Base-by-base conservation (phyloP, 2,797 vertebrate species). In the Odontamblyopus rebecca region DNA sequence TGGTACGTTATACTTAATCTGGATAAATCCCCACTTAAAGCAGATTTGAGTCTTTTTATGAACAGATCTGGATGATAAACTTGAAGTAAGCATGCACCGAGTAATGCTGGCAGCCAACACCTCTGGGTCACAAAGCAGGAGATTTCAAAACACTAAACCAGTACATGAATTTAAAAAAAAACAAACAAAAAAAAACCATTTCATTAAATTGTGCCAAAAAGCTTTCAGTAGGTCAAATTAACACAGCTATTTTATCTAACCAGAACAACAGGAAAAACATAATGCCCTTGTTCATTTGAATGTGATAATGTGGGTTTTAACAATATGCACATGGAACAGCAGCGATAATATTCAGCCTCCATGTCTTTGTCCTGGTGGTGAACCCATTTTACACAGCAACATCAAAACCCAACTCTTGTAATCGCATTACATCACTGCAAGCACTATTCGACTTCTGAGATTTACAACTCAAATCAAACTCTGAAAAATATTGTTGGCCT, bases 21-120 rank as follows among this genome's bases (percentile, higher is more conserved):
- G 76, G 80, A 80, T 85, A 87, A 91, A 89, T 61, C 84, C 70
- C 75, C 79, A 82, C 82, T 89, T 89, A 91, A 35, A 91, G 89
- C 89, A 86, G 91, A 91, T 91, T 91, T 89, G 77, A 75, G 82
- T 77, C 53, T 85, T 85, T 88, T 80, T 60, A 67, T 86, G 79
- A 77, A 82, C 35, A 51, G 76, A 86, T 83, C 82, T 84, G 74
- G 88, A 83, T 62, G 78, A 76, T 41, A 70, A 86, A 88, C 85
- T 82, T 87, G 84, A 79, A 78, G 81, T 75, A 85, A 88, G 86
- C 84, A 89, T 81, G 75, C 79, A 84, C 73, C 85, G 78, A 69
- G 72, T 51, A 13, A 79, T 35, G 50, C 71, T 83, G 69, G 53
- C 70, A 57, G 78, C 78, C 75, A 79, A 83, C 74, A 78, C 69